Conservation (phyloP, 2,113 vertebrate species). For the Dendrocopos noguchii region DNA sequence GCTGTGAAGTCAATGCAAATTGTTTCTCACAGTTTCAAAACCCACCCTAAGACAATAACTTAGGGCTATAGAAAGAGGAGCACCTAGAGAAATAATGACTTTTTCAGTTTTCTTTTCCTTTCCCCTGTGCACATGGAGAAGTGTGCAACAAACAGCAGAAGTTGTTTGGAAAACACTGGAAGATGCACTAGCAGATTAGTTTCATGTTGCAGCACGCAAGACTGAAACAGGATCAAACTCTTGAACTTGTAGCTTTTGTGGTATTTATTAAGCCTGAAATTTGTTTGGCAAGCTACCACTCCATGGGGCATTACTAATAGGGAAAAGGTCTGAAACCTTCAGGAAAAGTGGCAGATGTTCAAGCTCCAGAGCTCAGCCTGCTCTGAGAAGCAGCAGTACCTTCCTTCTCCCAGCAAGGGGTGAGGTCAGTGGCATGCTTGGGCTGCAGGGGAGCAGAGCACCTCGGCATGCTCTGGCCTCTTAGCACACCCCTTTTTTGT, state of each 20-base stretch:
- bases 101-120: background rate
- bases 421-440: background rate
- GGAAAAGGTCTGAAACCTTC: constrained; percentile 14
- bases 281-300: constrained; percentile 32
- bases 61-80: constrained; percentile 51
- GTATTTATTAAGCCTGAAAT: constrained; percentile 49
- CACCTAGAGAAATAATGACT: constrained; percentile 30
- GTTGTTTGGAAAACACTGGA: constrained; percentile 41
- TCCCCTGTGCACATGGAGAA: background rate
- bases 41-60: constrained; percentile 55
- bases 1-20: constrained; percentile 69
- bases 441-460: background rate
- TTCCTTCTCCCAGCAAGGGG: rapidly evolving
- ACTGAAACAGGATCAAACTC: constrained; percentile 25
- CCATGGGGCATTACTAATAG: background rate
- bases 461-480: background rate
- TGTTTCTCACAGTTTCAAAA: constrained; percentile 69
- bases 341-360: background rate
- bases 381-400: background rate
- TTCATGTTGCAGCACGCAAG: constrained; percentile 20
- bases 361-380: background rate
- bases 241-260: constrained; percentile 19
- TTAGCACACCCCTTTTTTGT: background rate
- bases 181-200: constrained; percentile 34
- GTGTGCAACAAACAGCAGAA: constrained; percentile 13